Evolutionary conservation across 2,113 vertebrate genomes (phyloP).

Genomic region (Amblyopsis rosae): DNA sequence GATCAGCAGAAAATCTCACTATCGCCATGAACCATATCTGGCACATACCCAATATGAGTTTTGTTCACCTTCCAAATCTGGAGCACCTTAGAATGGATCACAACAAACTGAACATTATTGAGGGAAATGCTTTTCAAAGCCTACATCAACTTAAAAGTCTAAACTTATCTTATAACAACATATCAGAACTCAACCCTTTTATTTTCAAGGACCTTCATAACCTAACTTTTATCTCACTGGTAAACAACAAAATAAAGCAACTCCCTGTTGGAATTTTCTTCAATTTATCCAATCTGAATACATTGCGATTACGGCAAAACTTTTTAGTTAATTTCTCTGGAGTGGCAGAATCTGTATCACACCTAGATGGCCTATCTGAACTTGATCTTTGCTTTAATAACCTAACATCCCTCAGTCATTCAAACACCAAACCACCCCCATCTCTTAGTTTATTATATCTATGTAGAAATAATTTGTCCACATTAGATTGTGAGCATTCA

Average conservation of each 20-base stretch:
- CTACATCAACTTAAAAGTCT: slow-evolving; percentile 61
- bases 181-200: slow-evolving; percentile 48
- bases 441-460: slow-evolving; percentile 64
- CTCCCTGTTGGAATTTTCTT: slow-evolving; percentile 62
- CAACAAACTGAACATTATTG: slow-evolving; percentile 60
- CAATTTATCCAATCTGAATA: slow-evolving; percentile 37
- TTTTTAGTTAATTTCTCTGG: slow-evolving; percentile 60
- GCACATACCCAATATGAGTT: slow-evolving; percentile 45
- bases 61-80: slow-evolving; percentile 60
- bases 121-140: slow-evolving; percentile 68
- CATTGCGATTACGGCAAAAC: slow-evolving; percentile 65
- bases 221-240: slow-evolving; percentile 63
- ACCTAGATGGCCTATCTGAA: slow-evolving; percentile 46
- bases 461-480: slow-evolving; percentile 67
- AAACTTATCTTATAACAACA: slow-evolving; percentile 70
- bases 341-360: slow-evolving; percentile 61
- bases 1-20: slow-evolving; percentile 45
- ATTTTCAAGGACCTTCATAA: slow-evolving; percentile 64
- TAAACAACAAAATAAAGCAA: slow-evolving; percentile 58
- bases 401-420: slow-evolving; percentile 62
- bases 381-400: slow-evolving; percentile 78
- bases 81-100: slow-evolving; percentile 57
- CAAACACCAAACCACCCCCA: slow-evolving; percentile 44
- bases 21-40: slow-evolving; percentile 35
- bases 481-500: slow-evolving; percentile 46